Conservation (phyloP, 2,888 invertebrate species). For the Pandemis corylana region DNA sequence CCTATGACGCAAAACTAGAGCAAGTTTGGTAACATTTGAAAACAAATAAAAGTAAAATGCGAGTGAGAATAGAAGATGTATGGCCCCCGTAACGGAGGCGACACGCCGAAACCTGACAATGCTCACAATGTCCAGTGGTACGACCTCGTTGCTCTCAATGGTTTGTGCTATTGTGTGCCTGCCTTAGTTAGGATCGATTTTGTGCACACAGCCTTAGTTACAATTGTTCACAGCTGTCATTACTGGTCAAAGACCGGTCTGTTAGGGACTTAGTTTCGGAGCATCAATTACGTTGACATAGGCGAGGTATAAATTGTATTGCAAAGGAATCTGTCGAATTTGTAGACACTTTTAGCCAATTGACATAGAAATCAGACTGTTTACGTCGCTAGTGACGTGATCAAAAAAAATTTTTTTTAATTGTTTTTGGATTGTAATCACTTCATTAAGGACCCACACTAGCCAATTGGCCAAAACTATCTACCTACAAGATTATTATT, state of each 20-base stretch:
- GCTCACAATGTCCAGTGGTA: conserved; percentile 26
- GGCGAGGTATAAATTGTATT: neutral
- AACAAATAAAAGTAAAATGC: conserved; percentile 18
- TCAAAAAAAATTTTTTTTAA: no score
- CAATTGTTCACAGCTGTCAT: conserved; percentile 14
- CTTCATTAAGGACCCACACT: no score
- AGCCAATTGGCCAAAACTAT: no score
- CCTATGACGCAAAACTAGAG: conserved; percentile 27
- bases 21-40: conserved; percentile 28
- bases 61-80: conserved; percentile 22
- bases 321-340: no score
- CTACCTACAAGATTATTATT: no score
- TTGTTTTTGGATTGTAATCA: no score
- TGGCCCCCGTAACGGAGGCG: conserved; percentile 27
- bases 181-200: conserved; percentile 13
- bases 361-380: no score
- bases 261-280: neutral
- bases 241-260: neutral
- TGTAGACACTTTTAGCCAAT: no score
- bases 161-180: conserved; percentile 2
- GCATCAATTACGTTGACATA: neutral
- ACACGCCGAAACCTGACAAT: conserved; percentile 12
- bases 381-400: no score
- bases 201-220: conserved; percentile 3
- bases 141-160: conserved; percentile 28